phyloP scores from a whole-genome alignment of 2,888 invertebrate species.

The Phyllotreta striolata region DNA sequence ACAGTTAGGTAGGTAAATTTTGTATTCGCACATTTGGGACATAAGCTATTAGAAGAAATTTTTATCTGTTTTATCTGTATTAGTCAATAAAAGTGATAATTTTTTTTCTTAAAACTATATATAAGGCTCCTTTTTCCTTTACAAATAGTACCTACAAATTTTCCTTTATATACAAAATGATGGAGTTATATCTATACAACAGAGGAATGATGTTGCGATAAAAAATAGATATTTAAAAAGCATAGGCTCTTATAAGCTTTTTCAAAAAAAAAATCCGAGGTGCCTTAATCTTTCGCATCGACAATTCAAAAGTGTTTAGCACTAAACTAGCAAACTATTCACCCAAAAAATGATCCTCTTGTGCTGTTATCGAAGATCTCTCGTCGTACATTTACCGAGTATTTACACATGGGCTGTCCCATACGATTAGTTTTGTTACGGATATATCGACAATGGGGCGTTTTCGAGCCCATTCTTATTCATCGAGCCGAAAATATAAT shows the following conservation, averaged over 20 bases:
- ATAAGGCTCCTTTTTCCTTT: too few relatives aligned
- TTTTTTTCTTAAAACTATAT: too few relatives aligned
- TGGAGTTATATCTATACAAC: too few relatives aligned
- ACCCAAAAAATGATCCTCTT: conserved; percentile 24
- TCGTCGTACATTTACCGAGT: conserved; percentile 42
- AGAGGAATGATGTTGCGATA: too few relatives aligned
- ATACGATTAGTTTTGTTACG: conserved; percentile 57
- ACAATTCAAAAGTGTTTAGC: conserved; percentile 46
- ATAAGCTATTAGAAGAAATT: too few relatives aligned
- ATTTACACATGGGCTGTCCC: conserved; percentile 57
- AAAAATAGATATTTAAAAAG: too few relatives aligned
- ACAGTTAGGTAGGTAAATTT: too few relatives aligned
- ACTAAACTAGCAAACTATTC: conserved; percentile 43
- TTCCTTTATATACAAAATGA: too few relatives aligned
- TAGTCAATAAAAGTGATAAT: too few relatives aligned
- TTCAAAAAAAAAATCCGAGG: conserved; percentile 32
- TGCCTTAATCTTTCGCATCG: conserved; percentile 44
- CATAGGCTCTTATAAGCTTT: background rate
- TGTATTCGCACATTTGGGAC: too few relatives aligned
- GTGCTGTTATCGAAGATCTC: conserved; percentile 29
- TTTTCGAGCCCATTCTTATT: conserved; percentile 47
- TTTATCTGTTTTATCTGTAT: too few relatives aligned
- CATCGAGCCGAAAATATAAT: conserved; percentile 48
- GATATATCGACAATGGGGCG: conserved; percentile 52
- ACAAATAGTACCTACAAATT: too few relatives aligned